These are phyloP conservation scores for Drosophila maculinotata DNA, from an alignment of 2,888 invertebrate genomes.

Conservation along the genomic window DNA sequence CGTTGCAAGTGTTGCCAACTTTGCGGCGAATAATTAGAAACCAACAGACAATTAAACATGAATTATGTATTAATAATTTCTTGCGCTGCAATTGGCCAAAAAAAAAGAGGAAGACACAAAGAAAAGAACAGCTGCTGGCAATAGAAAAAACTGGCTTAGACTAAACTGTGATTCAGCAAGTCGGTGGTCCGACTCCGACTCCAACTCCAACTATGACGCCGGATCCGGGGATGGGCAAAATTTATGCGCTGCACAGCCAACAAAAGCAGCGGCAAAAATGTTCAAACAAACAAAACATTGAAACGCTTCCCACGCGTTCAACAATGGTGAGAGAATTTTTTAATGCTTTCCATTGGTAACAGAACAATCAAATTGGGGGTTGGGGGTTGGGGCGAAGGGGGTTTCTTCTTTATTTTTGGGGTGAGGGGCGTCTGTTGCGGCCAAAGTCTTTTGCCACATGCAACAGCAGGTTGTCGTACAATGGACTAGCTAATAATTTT, in stretches of 20 bases:
- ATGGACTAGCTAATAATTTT: slow-evolving; percentile 16
- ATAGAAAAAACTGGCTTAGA: slow-evolving; percentile 18
- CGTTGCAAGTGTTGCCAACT: slow-evolving; percentile 30
- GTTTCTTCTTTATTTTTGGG: slow-evolving; percentile 35
- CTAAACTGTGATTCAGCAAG: slow-evolving; percentile 44
- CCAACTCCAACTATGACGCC: no score
- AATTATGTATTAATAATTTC: slow-evolving; percentile 78
- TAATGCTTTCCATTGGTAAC: slow-evolving; percentile 69
- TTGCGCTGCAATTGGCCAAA: slow-evolving; percentile 50
- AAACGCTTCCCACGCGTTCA: slow-evolving; percentile 73
- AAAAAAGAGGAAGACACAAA: neutral
- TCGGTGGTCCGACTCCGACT: neutral
- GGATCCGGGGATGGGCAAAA: slow-evolving; percentile 32
- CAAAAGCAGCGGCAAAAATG: slow-evolving; percentile 42
- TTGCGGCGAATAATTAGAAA: slow-evolving; percentile 49
- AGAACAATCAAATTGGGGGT: slow-evolving; percentile 58
- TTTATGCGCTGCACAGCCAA: slow-evolving; percentile 45
- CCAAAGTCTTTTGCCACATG: slow-evolving; percentile 73
- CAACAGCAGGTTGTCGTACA: slow-evolving; percentile 48
- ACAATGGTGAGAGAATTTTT: slow-evolving; percentile 74
- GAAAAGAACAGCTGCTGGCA: neutral
- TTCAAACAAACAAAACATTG: slow-evolving; percentile 68
- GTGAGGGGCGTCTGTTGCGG: slow-evolving; percentile 26
- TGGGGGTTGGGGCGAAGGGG: no score
- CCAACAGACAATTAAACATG: slow-evolving; percentile 74